Base-by-base conservation (phyloP, 2,888 invertebrate genomes). In the Nymphalis urticae region DNA sequence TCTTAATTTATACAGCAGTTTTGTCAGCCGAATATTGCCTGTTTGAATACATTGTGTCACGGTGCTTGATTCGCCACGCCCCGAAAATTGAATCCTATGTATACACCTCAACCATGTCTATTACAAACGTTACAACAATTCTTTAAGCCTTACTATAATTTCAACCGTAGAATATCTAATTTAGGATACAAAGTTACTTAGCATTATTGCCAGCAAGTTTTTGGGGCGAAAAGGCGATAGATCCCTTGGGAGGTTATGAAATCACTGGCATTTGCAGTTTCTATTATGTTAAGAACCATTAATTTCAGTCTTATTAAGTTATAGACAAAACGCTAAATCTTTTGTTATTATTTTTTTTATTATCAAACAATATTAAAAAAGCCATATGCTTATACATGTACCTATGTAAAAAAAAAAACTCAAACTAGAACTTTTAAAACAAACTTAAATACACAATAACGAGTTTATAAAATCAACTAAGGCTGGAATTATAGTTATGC, bases 241-340 rank as follows among this genome's bases (percentile, higher is more conserved):
- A 84, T 94, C 94, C 93, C 88, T 81, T 84, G 94, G 90, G 93
- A 92, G 91, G 90, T 90, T 91, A 93, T 92, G 92, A 93, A 94
- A 93, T 94, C 94, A 94, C 92, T 95, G 94, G 94, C 94, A 95
- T 94, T 95, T 95, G 94, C 93, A 94, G 89, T 87, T 89, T 90
- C 94, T 92, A 92, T 92, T 92, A 90, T 92, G 90, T 84, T 86
- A 89, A 83, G 91, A 92, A 89, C 92, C 92, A 92, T 92, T 92
- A 92, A 92, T 90, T 92, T 84, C 88, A 83, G 89, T 85, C 89
- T 91, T 92, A 90, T 86, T 91, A 91, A 88, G 86, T 86, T 85
- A 89, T 86, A 89, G 88, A 90, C 89, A 90, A 90, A 88, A 89
- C 87, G 83, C 75, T 73, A 78, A 70, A 66, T 58, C 64, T 64